Base-by-base conservation (phyloP, 23 tunicate species). In the Styela clava region DNA sequence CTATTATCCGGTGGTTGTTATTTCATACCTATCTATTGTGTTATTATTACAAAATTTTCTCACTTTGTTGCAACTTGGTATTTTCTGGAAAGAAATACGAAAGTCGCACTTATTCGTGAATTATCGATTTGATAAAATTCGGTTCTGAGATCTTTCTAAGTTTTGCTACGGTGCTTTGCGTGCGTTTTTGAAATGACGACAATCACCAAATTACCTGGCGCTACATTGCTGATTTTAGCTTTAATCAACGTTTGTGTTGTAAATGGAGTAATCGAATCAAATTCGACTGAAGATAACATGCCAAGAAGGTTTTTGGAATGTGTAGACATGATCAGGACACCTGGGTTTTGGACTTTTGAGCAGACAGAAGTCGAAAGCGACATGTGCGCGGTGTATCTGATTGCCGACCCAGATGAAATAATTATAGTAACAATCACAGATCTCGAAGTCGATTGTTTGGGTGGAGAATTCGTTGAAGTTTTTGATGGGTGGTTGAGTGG, bases 371-470 rank as follows among this genome's bases (percentile, higher is more conserved):
- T 18, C 2, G 71, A 22, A 18, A 24, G 31, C 24, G 31, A 67
- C 16, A 67, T 67, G 71, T 67, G 71, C 71, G 71, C 71, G 0
- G 71, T 67, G 30, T 67, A 67, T 67, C 22, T 67, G 24, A 67
- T 67, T 25, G 71, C 31, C 22, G 31, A 67, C 22, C 71, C 71
- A 22, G 71, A 67, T 67, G 71, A 67, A 67, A 25, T 67, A 16
- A 67, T 67, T 29, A 22, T 25, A 12, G 31, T 67, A 18, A 27
- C 31, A 16, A 22, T 67, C 19, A 29, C 30, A 18, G 31, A 67
- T 29, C 16, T 67, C 16, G 31, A 67, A 16, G 31, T 67, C 22
- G 71, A 19, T 29, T 67, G 71, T 67, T 22, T 18, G 71, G 23
- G 22, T 18, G 71, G 71, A 22, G 71, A 67, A 22, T 67, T 25